Evolutionary conservation across 92 coral and sea anemone genomes (phyloP).

Genomic region (Metridium senile): DNA sequence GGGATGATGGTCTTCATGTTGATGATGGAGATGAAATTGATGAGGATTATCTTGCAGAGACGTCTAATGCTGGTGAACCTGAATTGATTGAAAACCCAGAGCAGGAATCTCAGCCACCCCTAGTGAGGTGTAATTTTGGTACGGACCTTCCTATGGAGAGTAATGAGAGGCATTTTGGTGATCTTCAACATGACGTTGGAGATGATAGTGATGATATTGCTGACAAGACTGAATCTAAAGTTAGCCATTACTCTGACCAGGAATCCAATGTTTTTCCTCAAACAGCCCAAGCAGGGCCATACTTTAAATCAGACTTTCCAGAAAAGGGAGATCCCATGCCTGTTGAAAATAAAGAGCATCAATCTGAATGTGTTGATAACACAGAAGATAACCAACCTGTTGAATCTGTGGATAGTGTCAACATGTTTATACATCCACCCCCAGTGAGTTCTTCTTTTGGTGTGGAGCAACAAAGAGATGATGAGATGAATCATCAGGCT

Average conservation of each 20-base stretch:
- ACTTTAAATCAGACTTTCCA: too few relatives aligned
- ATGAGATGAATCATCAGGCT: too few relatives aligned
- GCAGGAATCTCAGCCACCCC: not conserved
- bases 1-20: not conserved
- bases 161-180: not conserved
- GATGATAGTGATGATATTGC: not conserved
- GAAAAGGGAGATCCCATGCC: too few relatives aligned
- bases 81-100: not conserved
- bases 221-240: too few relatives aligned
- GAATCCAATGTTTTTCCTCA: too few relatives aligned
- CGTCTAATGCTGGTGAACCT: not conserved
- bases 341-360: too few relatives aligned
- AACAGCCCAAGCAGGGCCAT: too few relatives aligned
- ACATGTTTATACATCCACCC: not conserved
- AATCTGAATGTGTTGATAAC: too few relatives aligned
- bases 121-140: not conserved
- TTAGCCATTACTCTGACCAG: too few relatives aligned
- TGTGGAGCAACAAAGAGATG: not conserved
- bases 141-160: not conserved
- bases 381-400: too few relatives aligned
- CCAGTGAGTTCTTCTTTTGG: not conserved
- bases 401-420: too few relatives aligned
- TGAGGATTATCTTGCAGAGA: not conserved
- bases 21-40: not conserved
- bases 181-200: not conserved